These are phyloP conservation scores for Oeneis ivallda DNA, from an alignment of 2,888 invertebrate species.

Conservation along the genomic window DNA sequence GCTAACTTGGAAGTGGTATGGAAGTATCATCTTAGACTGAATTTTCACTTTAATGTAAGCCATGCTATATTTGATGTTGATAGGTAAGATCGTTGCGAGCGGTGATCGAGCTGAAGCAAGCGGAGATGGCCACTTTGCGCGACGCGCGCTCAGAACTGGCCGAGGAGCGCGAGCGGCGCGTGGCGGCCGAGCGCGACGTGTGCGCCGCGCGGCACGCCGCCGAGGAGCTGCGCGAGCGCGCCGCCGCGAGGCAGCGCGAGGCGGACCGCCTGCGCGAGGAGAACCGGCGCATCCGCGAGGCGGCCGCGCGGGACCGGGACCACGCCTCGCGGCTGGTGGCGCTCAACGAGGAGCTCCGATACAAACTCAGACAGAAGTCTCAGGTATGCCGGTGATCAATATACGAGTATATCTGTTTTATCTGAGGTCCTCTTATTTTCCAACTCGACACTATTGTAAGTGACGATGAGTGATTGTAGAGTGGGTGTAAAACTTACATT, in stretches of 20 bases:
- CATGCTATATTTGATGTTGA: constrained; percentile 34
- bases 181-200: constrained; percentile 87
- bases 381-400: constrained; percentile 74
- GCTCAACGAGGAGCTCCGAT: constrained; percentile 94
- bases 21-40: no score
- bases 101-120: constrained; percentile 93
- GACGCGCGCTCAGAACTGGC: constrained; percentile 86
- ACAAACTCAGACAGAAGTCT: constrained; percentile 91
- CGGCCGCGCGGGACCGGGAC: constrained; percentile 88
- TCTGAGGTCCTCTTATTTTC: no score
- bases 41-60: no score
- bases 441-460: no score
- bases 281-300: constrained; percentile 86
- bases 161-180: constrained; percentile 88
- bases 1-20: no score
- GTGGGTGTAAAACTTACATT: no score
- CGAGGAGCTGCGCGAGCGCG: constrained; percentile 91
- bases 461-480: no score
- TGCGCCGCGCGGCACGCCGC: constrained; percentile 90
- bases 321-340: constrained; percentile 89
- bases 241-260: constrained; percentile 88
- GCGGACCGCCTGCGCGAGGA: constrained; percentile 81
- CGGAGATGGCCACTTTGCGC: constrained; percentile 90
- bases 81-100: constrained; percentile 87
- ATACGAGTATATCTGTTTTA: no score